phyloP scores from a whole-genome alignment of 2,888 invertebrate species.

The Schizotus pectinicornis region DNA sequence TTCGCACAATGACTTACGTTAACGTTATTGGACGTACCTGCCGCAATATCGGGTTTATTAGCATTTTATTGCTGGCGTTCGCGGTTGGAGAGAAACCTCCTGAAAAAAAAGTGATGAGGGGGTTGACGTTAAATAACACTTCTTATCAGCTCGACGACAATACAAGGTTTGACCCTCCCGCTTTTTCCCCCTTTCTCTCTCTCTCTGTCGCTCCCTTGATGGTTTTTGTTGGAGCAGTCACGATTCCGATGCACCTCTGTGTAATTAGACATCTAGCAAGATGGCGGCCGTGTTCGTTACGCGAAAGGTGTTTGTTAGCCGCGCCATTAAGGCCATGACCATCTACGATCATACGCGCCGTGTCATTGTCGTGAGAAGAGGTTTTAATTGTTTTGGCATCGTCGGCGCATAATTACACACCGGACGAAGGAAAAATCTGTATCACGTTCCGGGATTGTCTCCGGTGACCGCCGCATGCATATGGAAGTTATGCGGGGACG shows the following conservation, averaged over 20 bases:
- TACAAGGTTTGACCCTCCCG: too few relatives aligned
- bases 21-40: too few relatives aligned
- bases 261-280: slow-evolving; percentile 43
- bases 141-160: too few relatives aligned
- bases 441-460: slow-evolving; percentile 43
- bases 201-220: too few relatives aligned
- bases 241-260: slow-evolving; percentile 57
- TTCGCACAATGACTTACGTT: too few relatives aligned
- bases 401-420: slow-evolving; percentile 29
- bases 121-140: too few relatives aligned
- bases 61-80: too few relatives aligned
- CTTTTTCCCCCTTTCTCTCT: too few relatives aligned
- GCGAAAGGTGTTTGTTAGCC: slow-evolving; percentile 41
- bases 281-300: slow-evolving; percentile 3
- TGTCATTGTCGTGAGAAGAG: slow-evolving; percentile 49
- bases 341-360: slow-evolving; percentile 43
- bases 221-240: slow-evolving; percentile 54
- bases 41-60: too few relatives aligned
- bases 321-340: slow-evolving; percentile 45
- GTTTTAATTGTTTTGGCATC: slow-evolving; percentile 46
- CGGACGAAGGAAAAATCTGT: slow-evolving; percentile 38
- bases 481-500: slow-evolving; percentile 20
- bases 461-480: slow-evolving; percentile 8
- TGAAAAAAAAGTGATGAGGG: too few relatives aligned
- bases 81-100: too few relatives aligned